These are phyloP conservation scores for Yoshiicerus persimilis DNA, from an alignment of 1,140 invertebrate genomes.

Conservation along the genomic window DNA sequence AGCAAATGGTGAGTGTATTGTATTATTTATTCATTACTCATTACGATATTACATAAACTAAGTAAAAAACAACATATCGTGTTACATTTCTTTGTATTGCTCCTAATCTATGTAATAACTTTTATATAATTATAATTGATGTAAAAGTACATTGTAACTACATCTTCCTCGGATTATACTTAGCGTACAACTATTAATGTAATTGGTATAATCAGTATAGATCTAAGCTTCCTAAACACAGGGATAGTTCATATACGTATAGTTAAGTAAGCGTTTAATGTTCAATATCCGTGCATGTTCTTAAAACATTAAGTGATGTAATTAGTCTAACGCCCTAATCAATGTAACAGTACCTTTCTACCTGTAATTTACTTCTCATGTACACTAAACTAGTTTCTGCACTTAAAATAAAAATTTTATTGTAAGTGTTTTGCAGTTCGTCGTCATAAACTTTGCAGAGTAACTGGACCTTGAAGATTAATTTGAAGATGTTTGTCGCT, in stretches of 20 bases:
- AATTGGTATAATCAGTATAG: not conserved
- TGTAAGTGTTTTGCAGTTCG: not conserved
- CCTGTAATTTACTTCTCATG: not conserved
- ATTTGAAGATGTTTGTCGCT: slow-evolving; percentile 38
- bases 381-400: not conserved
- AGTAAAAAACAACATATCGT: no score
- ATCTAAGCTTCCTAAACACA: not conserved
- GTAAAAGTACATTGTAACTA: not conserved
- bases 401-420: not conserved
- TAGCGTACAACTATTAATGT: not conserved
- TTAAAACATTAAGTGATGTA: not conserved
- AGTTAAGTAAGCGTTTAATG: not conserved
- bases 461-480: not conserved
- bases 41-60: no score
- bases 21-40: not conserved
- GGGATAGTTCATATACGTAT: not conserved
- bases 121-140: not conserved
- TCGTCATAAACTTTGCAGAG: not conserved
- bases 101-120: no score
- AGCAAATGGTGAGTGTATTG: not conserved
- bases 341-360: not conserved
- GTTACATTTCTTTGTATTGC: no score
- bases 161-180: not conserved
- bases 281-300: not conserved
- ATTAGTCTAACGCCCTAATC: not conserved